Percentiles rank a stretch among this genome's conserved stretches.
These are phyloP conservation scores for Phyto melanocephala DNA, from an alignment of 2,888 invertebrate genomes.

Conservation along the genomic window DNA sequence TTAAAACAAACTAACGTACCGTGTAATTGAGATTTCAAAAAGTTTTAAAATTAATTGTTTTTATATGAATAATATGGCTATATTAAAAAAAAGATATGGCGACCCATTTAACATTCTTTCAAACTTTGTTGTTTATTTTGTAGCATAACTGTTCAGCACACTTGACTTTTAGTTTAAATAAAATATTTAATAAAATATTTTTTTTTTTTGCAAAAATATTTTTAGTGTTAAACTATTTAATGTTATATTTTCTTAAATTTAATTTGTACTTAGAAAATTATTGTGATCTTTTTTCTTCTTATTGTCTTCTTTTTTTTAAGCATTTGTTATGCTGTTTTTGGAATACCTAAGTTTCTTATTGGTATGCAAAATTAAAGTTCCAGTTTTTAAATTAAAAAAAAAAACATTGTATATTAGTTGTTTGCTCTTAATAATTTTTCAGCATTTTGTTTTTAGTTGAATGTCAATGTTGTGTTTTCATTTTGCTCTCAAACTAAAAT, in stretches of 20 bases:
- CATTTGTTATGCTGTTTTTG: constrained; percentile 77
- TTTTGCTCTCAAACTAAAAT: constrained; percentile 29
- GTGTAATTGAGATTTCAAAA: too few species aligned
- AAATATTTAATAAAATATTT: background rate
- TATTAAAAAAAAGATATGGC: too few species aligned
- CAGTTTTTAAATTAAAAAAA: constrained; percentile 11
- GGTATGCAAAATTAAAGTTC: constrained; percentile 54
- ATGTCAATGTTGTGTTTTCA: constrained; percentile 45
- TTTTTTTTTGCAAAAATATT: background rate
- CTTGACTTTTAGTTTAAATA: too few species aligned
- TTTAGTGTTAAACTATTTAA: background rate
- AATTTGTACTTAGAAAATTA: constrained; percentile 66
- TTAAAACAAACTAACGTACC: too few species aligned
- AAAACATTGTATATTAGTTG: background rate
- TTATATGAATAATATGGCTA: too few species aligned
- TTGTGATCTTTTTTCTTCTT: constrained; percentile 68
- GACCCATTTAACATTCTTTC: too few species aligned
- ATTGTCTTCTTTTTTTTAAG: constrained; percentile 65
- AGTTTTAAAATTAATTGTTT: too few species aligned
- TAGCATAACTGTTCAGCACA: too few species aligned
- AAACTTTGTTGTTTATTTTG: too few species aligned
- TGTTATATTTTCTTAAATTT: constrained; percentile 13
- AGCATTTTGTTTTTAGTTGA: constrained; percentile 53
- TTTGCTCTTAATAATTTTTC: constrained; percentile 35
- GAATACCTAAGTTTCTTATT: constrained; percentile 64